Percentiles rank a stretch among this genome's conserved stretches.
phyloP scores from a whole-genome alignment of 2,797 vertebrate species.

The Chaetophractus vellerosus region DNA sequence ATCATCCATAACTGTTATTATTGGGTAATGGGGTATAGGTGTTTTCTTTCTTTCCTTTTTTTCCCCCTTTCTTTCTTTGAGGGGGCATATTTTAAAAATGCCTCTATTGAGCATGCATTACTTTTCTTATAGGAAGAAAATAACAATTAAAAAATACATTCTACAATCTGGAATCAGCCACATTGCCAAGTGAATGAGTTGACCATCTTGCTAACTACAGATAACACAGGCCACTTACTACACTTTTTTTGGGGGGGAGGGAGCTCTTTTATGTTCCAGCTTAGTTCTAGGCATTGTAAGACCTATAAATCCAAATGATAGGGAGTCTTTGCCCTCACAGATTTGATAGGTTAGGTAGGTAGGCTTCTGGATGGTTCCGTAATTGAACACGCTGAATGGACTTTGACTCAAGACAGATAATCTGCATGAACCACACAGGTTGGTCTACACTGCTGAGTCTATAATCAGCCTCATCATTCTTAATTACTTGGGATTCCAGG shows the following conservation, averaged over 20 bases:
- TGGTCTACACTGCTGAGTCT: fast-evolving
- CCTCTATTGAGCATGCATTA: background rate
- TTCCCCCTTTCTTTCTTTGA: background rate
- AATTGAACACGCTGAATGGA: background rate
- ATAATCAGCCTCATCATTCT: background rate
- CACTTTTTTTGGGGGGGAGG: background rate
- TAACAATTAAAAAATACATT: background rate
- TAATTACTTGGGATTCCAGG: background rate
- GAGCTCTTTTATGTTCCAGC: background rate
- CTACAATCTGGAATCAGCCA: background rate
- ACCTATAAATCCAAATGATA: background rate
- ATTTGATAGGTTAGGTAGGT: background rate
- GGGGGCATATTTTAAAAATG: background rate
- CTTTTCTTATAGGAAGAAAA: conserved; percentile 21
- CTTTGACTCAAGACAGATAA: background rate
- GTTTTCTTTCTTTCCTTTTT: background rate
- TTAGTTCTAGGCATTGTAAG: background rate
- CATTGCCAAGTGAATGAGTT: background rate
- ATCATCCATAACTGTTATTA: background rate
- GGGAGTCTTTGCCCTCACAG: fast-evolving
- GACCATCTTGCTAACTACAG: background rate
- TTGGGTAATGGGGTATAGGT: background rate
- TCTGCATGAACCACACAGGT: background rate
- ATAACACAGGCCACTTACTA: background rate
- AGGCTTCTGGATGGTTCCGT: background rate